These are phyloP conservation scores for Cheilosia grossa DNA, from an alignment of 2,888 invertebrate species.

Conservation along the genomic window DNA sequence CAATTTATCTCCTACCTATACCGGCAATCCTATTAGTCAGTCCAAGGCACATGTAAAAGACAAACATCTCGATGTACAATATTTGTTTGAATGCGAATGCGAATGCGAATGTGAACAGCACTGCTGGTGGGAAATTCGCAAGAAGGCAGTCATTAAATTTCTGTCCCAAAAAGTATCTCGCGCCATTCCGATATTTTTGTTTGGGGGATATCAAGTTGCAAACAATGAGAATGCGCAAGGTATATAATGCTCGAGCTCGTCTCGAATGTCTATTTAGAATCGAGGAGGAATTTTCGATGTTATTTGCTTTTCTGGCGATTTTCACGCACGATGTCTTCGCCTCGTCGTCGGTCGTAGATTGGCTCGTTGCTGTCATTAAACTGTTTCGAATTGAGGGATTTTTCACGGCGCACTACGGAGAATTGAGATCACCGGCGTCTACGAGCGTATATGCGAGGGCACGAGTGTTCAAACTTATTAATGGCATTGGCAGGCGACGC, in stretches of 20 bases:
- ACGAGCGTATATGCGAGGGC: constrained; percentile 21
- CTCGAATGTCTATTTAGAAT: constrained; percentile 39
- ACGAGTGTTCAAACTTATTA: constrained; percentile 59
- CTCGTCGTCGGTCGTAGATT: background rate
- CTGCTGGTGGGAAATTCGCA: constrained; percentile 15
- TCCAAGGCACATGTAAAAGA: constrained; percentile 13
- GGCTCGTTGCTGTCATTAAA: constrained; percentile 56
- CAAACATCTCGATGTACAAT: constrained; percentile 21
- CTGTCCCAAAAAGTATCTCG: background rate
- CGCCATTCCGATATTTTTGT: constrained; percentile 1
- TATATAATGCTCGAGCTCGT: constrained; percentile 32
- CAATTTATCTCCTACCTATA: constrained; percentile 55
- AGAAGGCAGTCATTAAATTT: constrained; percentile 32
- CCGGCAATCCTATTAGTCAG: constrained; percentile 68
- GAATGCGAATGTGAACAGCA: background rate
- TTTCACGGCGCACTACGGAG: constrained; percentile 53
- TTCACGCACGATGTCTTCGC: constrained; percentile 19
- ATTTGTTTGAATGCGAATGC: background rate
- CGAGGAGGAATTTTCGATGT: constrained; percentile 51
- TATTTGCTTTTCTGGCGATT: constrained; percentile 60
- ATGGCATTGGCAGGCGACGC: constrained; percentile 61
- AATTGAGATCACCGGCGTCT: constrained; percentile 66
- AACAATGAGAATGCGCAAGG: constrained; percentile 49
- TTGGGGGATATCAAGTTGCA: constrained; percentile 57
- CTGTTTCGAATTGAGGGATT: constrained; percentile 72